Percentiles rank a stretch among this genome's conserved stretches.
These are phyloP conservation scores for Dysmachus trigonus DNA, from an alignment of 2,888 invertebrate genomes.

Conservation along the genomic window DNA sequence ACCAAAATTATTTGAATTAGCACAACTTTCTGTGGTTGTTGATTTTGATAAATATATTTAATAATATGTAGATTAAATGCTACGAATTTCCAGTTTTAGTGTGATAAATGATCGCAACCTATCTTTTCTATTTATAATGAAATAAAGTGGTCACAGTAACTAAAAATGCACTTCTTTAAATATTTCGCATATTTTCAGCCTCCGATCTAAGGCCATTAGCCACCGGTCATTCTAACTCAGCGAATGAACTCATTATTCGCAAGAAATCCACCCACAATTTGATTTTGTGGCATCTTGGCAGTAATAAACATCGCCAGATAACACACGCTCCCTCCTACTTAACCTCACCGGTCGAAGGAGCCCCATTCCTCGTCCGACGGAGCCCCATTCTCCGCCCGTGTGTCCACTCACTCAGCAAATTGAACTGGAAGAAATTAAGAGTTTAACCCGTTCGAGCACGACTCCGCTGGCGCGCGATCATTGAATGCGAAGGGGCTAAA, in stretches of 20 bases:
- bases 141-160: too few species aligned
- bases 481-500: not conserved
- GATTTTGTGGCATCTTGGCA: not conserved
- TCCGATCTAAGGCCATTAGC: not conserved
- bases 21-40: too few species aligned
- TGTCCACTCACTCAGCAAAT: not conserved
- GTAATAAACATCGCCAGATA: not conserved
- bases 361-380: not conserved
- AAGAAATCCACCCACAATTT: not conserved
- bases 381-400: not conserved
- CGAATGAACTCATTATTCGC: not conserved
- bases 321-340: not conserved
- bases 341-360: not conserved
- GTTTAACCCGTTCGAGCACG: not conserved
- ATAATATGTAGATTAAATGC: too few species aligned
- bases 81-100: too few species aligned
- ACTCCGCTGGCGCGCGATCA: not conserved
- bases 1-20: too few species aligned
- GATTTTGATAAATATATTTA: too few species aligned
- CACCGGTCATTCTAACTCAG: not conserved
- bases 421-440: conserved; percentile 7
- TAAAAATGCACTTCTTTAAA: too few species aligned
- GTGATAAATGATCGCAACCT: too few species aligned
- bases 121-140: too few species aligned
- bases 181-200: not conserved